These are phyloP conservation scores for Synaphobranchus kaupii DNA, from an alignment of 2,797 vertebrate species.

Conservation along the genomic window DNA sequence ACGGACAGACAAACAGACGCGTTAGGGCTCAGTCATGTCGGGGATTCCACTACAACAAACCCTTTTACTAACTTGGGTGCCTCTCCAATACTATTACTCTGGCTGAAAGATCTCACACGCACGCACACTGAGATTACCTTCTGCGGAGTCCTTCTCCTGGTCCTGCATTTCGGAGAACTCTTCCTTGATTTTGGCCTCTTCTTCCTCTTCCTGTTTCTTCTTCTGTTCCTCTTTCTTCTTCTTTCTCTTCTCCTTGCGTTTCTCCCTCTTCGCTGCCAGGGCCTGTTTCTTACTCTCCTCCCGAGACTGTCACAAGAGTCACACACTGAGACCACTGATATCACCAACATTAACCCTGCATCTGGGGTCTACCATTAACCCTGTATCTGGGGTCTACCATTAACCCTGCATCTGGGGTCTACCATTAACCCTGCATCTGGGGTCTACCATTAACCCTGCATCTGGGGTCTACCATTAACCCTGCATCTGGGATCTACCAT, in stretches of 20 bases:
- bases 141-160: slow-evolving; percentile 86
- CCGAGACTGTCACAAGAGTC: slow-evolving; percentile 77
- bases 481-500: not conserved
- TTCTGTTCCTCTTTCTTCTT: slow-evolving; percentile 99
- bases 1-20: not conserved
- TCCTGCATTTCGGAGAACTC: slow-evolving; percentile 84
- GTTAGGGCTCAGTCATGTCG: not conserved
- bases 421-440: not conserved
- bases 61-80: not conserved
- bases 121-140: slow-evolving; percentile 66
- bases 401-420: not conserved
- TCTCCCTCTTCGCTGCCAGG: slow-evolving; percentile 94
- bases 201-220: slow-evolving; percentile 91
- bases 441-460: not conserved
- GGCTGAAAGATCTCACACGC: not conserved
- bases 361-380: no score
- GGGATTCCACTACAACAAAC: not conserved
- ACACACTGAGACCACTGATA: not conserved
- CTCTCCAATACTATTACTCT: not conserved
- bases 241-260: slow-evolving; percentile 96
- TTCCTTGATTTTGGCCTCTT: slow-evolving; percentile 87
- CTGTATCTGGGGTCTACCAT: no score
- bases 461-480: no score
- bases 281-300: slow-evolving; percentile 98
- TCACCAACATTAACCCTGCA: not conserved